These are phyloP conservation scores for Metellina segmentata DNA, from an alignment of 2,888 invertebrate genomes.

Conservation along the genomic window DNA sequence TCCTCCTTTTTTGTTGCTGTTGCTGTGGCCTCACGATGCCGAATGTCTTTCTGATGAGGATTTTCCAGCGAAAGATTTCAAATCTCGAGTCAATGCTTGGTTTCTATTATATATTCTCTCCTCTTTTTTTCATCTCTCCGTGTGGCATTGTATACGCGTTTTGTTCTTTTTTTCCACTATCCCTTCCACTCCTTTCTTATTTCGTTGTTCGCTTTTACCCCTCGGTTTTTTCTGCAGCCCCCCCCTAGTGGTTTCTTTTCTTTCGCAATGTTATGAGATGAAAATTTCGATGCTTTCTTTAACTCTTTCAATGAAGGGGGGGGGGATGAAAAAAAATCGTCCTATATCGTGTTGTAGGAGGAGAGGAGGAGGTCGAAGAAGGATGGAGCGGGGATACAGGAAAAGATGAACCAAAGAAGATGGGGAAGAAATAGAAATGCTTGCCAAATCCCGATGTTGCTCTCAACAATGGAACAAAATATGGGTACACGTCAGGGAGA, in stretches of 20 bases:
- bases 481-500: conserved; percentile 72
- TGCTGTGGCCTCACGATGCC: not conserved
- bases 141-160: conserved; percentile 50
- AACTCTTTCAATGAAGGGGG: conserved; percentile 60
- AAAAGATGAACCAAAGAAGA: conserved; percentile 48
- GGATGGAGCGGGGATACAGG: not conserved
- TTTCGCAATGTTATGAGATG: conserved; percentile 74
- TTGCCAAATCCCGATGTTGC: conserved; percentile 76
- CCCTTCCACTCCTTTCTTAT: conserved; percentile 28
- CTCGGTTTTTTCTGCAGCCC: conserved; percentile 16
- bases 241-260: conserved; percentile 57
- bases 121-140: not conserved
- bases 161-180: conserved; percentile 3
- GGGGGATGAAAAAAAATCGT: conserved; percentile 9
- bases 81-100: conserved; percentile 75
- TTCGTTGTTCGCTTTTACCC: conserved; percentile 2
- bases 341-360: conserved; percentile 69
- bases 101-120: conserved; percentile 69
- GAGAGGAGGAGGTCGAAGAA: conserved; percentile 7
- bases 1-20: conserved; percentile 18
- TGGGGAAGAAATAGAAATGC: conserved; percentile 69
- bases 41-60: conserved; percentile 77
- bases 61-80: conserved; percentile 74
- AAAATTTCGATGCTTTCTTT: conserved; percentile 76
- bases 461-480: conserved; percentile 75